Conservation (phyloP, 1,140 invertebrate species). For the Solenopsis invicta region DNA sequence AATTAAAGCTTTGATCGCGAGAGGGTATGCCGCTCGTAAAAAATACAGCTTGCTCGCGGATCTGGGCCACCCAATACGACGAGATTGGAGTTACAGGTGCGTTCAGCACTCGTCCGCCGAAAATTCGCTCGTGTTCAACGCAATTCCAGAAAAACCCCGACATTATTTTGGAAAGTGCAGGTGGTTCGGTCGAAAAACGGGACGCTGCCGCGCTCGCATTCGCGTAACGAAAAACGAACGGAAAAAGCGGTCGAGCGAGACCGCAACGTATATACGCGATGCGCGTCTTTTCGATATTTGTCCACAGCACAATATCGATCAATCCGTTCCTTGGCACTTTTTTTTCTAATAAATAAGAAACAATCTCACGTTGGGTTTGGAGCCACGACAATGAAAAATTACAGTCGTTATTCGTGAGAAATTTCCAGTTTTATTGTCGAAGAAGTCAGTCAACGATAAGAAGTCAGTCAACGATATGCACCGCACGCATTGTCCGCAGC, state of each 20-base stretch:
- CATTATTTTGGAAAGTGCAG: slow-evolving; percentile 48
- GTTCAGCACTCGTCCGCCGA: slow-evolving; percentile 12
- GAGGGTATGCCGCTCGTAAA: slow-evolving; percentile 49
- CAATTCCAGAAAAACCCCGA: slow-evolving; percentile 33
- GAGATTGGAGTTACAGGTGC: slow-evolving; percentile 35
- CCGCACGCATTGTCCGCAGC: background rate
- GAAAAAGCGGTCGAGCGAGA: background rate
- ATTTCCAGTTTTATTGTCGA: slow-evolving; percentile 19
- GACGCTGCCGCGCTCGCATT: background rate
- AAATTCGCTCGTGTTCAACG: slow-evolving; percentile 12
- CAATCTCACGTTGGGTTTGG: background rate
- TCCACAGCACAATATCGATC: background rate
- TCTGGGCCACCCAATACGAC: slow-evolving; percentile 54
- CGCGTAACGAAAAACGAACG: slow-evolving; percentile 9
- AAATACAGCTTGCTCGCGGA: slow-evolving; percentile 35
- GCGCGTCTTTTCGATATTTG: background rate
- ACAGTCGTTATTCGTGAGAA: background rate
- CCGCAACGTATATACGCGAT: background rate
- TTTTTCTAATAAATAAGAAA: slow-evolving; percentile 3
- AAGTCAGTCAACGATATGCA: slow-evolving; percentile 27
- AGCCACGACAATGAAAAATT: background rate
- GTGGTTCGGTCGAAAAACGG: slow-evolving; percentile 24
- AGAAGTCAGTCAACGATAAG: slow-evolving; percentile 23
- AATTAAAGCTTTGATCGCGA: slow-evolving; percentile 48
- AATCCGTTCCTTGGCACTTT: background rate